phyloP scores from a whole-genome alignment of 2,113 vertebrate species.

The Ornithorhynchus anatinus region DNA sequence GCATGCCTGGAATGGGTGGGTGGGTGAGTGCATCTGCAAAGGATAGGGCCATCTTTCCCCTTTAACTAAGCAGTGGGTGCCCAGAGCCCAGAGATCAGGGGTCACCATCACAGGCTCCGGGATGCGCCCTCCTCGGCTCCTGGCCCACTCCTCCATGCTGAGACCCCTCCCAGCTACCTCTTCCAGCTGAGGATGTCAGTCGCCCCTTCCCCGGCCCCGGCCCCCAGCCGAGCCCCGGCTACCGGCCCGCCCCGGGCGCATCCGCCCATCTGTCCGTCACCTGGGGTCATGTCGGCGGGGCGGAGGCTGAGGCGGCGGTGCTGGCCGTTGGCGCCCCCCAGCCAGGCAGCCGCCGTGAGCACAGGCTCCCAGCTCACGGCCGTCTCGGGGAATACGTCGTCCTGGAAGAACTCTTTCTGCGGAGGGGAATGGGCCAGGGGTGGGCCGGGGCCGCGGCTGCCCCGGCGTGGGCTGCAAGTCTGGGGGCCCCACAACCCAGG shows the following conservation, averaged over 20 bases:
- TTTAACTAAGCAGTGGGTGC: accelerated
- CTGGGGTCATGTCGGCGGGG: conserved; percentile 86
- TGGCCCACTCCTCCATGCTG: not conserved
- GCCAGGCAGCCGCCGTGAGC: conserved; percentile 77
- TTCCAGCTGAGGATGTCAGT: not conserved
- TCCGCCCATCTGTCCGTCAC: conserved; percentile 61
- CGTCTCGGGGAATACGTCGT: conserved; percentile 86
- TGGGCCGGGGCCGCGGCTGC: no score
- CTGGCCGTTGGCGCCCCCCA: conserved; percentile 74
- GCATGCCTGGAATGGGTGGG: no score
- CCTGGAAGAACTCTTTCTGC: conserved; percentile 98
- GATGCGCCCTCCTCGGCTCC: not conserved
- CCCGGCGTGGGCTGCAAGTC: no score
- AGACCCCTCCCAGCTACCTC: not conserved
- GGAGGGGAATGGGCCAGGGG: not conserved
- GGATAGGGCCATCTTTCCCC: not conserved
- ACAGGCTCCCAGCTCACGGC: conserved; percentile 82
- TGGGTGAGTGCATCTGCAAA: not conserved
- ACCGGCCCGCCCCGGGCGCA: not conserved
- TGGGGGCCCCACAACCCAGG: no score
- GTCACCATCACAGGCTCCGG: not conserved
- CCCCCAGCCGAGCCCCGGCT: accelerated
- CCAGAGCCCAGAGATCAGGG: not conserved
- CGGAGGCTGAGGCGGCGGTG: conserved; percentile 78
- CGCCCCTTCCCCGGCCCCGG: not conserved